A percentile compares a stretch with the other conserved stretches of the same genome.
These are phyloP conservation scores for Pterois miles DNA, from an alignment of 2,797 vertebrate genomes.

Conservation along the genomic window DNA sequence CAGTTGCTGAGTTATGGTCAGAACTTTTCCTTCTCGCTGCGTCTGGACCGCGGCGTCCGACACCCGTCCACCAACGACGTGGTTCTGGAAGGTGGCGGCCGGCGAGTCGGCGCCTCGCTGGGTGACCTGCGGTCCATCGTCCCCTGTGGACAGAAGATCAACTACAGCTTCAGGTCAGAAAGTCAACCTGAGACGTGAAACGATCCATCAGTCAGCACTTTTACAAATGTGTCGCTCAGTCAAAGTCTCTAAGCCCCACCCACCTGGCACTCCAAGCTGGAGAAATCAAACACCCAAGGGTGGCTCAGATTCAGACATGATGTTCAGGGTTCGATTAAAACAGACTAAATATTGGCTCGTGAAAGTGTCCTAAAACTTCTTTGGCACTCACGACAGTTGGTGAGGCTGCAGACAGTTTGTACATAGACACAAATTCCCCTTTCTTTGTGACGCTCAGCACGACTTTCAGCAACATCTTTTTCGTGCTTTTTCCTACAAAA, in stretches of 20 bases:
- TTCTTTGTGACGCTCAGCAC: no score
- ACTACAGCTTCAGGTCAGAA: constrained; percentile 89
- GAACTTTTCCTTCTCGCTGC: constrained; percentile 88
- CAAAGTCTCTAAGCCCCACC: not conserved
- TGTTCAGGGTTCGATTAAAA: no score
- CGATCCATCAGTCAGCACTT: no score
- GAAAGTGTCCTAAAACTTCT: no score
- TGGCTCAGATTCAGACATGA: not conserved
- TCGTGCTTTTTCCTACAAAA: no score
- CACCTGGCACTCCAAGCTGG: not conserved
- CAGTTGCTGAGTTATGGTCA: constrained; percentile 92
- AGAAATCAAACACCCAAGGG: not conserved
- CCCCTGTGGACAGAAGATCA: constrained; percentile 87
- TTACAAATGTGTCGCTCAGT: no score
- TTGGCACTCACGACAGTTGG: no score
- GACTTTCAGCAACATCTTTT: no score
- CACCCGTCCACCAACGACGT: constrained; percentile 87
- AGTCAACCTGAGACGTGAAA: no score
- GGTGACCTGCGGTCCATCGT: constrained; percentile 83
- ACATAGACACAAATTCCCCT: no score
- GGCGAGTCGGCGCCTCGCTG: constrained; percentile 85
- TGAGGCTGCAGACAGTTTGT: no score
- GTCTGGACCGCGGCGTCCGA: constrained; percentile 88
- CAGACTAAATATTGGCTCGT: no score
- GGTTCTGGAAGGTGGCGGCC: constrained; percentile 88